Evolutionary conservation across 2,888 invertebrate species (phyloP).

Genomic region (Neocrepidodera transversa): DNA sequence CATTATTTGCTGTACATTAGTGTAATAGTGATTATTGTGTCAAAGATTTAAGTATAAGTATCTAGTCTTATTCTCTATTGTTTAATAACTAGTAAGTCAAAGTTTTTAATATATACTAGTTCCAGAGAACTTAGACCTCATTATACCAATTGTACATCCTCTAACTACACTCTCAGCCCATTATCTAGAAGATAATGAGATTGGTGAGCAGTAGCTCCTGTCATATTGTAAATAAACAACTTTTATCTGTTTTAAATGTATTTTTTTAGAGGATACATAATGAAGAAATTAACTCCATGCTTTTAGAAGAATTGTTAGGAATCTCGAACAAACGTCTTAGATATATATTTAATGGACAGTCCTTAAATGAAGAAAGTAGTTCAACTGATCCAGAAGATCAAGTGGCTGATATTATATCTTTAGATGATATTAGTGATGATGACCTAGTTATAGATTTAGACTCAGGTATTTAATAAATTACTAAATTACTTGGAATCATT

Average conservation of each 20-base stretch:
- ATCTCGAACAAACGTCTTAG: slow-evolving; percentile 59
- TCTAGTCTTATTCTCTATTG: neutral
- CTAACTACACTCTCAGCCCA: no score
- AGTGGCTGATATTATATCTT: slow-evolving; percentile 53
- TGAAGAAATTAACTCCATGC: slow-evolving; percentile 58
- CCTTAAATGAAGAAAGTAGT: slow-evolving; percentile 55
- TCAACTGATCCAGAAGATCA: slow-evolving; percentile 54
- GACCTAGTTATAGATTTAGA: slow-evolving; percentile 51
- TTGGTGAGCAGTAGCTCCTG: no score
- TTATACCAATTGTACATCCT: no score
- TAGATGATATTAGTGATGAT: slow-evolving; percentile 58
- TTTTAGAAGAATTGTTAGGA: slow-evolving; percentile 59
- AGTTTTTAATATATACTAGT: no score
- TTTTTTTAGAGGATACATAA: slow-evolving; percentile 52
- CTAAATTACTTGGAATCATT: neutral
- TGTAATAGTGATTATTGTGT: no score
- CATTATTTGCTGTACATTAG: no score
- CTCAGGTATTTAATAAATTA: slow-evolving; percentile 31
- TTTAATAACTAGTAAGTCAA: no score
- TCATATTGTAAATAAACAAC: no score
- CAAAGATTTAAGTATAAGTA: no score
- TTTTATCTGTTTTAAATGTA: no score
- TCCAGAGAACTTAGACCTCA: no score
- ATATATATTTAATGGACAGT: slow-evolving; percentile 57
- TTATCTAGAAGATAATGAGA: no score